phyloP scores from a whole-genome alignment of 92 coral and sea anemone genomes.

The Anthopleura xanthogrammica region DNA sequence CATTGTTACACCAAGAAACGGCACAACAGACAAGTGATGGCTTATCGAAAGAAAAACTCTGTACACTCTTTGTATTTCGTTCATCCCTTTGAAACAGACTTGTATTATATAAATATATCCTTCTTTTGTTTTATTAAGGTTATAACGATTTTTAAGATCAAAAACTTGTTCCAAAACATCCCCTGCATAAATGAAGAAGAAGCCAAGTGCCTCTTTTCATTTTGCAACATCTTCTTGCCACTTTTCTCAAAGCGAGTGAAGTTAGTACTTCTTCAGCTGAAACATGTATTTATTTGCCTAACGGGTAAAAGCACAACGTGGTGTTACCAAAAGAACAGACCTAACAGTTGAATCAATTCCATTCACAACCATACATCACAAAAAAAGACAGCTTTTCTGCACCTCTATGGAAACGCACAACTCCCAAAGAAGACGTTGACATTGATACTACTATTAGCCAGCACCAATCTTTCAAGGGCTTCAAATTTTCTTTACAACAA shows the following conservation, averaged over 20 bases:
- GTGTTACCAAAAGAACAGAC: background rate
- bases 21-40: too few species aligned
- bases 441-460: constrained; percentile 46
- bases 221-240: background rate
- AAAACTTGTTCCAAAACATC: background rate
- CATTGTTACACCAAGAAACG: too few species aligned
- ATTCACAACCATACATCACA: background rate
- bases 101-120: background rate
- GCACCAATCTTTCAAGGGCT: constrained; percentile 39
- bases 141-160: background rate
- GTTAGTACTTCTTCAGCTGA: constrained; percentile 18
- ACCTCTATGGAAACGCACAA: constrained; percentile 4
- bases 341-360: constrained; percentile 52
- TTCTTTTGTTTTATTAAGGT: background rate
- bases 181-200: background rate
- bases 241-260: background rate
- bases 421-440: constrained; percentile 28
- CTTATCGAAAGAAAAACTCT: too few species aligned
- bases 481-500: constrained; percentile 56
- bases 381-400: background rate
- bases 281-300: constrained; percentile 35
- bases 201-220: background rate
- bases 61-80: background rate
- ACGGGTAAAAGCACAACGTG: constrained; percentile 12
- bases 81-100: background rate